A percentile compares a stretch with the other conserved stretches of the same genome.
These are phyloP conservation scores for Rhombomys opimus DNA, from an alignment of 2,113 vertebrate species.

Conservation along the genomic window DNA sequence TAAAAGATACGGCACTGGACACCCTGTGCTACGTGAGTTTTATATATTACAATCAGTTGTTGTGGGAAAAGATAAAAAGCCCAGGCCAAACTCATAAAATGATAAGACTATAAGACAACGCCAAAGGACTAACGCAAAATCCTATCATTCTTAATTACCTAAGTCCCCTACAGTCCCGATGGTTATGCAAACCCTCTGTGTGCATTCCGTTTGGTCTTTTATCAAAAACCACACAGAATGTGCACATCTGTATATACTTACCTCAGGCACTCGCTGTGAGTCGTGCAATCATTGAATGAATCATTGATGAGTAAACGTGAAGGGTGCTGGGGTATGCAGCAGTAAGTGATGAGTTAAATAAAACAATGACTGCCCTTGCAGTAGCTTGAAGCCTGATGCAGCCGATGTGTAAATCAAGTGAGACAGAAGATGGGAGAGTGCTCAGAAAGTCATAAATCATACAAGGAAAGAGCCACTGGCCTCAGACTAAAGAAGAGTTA, in stretches of 20 bases:
- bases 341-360: neutral
- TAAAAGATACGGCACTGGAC: neutral
- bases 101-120: constrained; percentile 40
- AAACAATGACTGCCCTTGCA: constrained; percentile 1
- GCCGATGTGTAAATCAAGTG: constrained; percentile 23
- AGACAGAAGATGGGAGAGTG: constrained; percentile 27
- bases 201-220: constrained; percentile 4
- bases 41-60: neutral
- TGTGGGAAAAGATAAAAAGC: constrained; percentile 4
- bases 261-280: neutral
- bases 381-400: constrained; percentile 10
- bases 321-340: neutral
- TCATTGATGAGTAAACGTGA: neutral
- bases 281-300: neutral
- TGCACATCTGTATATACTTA: neutral
- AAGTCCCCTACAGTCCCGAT: neutral
- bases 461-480: neutral
- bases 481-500: neutral
- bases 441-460: neutral
- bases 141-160: neutral
- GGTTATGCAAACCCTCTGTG: neutral
- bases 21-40: neutral
- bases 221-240: neutral
- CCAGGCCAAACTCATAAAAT: constrained; percentile 41
- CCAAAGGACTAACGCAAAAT: neutral